Base-by-base conservation (phyloP, 2,797 vertebrate species). In the Agapornis canus region DNA sequence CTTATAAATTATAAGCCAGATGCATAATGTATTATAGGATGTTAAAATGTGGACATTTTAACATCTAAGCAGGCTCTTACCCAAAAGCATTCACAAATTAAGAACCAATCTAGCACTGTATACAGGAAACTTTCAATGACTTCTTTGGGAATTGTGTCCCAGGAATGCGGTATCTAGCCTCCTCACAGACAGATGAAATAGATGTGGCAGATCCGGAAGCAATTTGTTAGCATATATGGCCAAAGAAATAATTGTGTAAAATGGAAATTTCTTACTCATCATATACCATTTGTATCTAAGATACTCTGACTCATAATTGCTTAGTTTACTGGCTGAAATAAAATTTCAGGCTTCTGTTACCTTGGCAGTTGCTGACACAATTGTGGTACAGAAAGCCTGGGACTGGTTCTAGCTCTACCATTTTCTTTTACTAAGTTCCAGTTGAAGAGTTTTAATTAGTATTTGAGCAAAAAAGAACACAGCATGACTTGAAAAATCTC, bases 301-400 rank as follows among this genome's bases (percentile, higher is more conserved):
- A 86, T 92, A 61, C 63, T 88, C 87, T 95, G 94, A 96, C 77
- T 95, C 91, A 95, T 89, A 90, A 94, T 88, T 89, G 63, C 88
- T 95, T 91, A 56, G 63, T 96, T 95, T 96, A 96, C 73, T 65
- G 59, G 86, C 90, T 94, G 77, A 95, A 94, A 92, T 94, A 95
- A 92, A 95, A 94, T 88, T 92, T 89, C 85, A 83, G 76, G 61
- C 82, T 96, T 92, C 92, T 94, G 82, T 94, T 96, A 94, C 82
- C 89, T 94, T 91, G 87, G 60, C 89, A 86, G 82, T 92, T 90
- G 70, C 77, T 92, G 82, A 86, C 70, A 95, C 65, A 37, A 47
- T 86, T 91, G 78, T 47, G 61, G 87, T 86, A 59, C 87, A 69
- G 54, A 59, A 79, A 92, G 59, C 76, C 82, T 54, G 27, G n/a